phyloP scores from a whole-genome alignment of 1,140 invertebrate genomes.

The Drosophila busckii region DNA sequence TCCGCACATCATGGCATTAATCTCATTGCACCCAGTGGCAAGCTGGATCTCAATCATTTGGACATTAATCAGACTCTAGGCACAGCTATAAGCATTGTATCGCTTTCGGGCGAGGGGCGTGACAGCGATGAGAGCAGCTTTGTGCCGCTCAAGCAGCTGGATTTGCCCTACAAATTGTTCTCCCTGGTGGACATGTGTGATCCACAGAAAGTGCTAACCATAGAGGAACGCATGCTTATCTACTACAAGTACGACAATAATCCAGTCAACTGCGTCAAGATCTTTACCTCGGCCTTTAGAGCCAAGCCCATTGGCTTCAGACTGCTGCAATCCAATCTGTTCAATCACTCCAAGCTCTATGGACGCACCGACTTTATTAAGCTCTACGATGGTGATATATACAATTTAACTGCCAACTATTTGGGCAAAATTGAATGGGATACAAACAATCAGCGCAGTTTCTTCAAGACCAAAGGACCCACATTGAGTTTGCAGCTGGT shows the following conservation, averaged over 20 bases:
- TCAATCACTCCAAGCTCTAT: conserved; percentile 91
- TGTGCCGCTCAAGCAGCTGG: conserved; percentile 88
- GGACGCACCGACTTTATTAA: conserved; percentile 91
- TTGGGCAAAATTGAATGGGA: conserved; percentile 87
- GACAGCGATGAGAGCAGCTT: conserved; percentile 93
- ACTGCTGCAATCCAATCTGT: conserved; percentile 95
- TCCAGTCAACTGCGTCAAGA: conserved; percentile 98
- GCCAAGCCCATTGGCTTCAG: conserved; percentile 93
- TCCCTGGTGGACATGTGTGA: conserved; percentile 98
- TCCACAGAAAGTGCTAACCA: conserved; percentile 92
- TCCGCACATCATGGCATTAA: conserved; percentile 96
- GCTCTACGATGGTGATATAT: conserved; percentile 95
- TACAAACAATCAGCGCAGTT: conserved; percentile 85
- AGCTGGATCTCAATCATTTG: conserved; percentile 85
- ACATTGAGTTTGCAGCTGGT: conserved; percentile 95
- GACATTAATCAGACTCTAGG: conserved; percentile 92
- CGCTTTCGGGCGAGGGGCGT: conserved; percentile 94
- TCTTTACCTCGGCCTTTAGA: conserved; percentile 91
- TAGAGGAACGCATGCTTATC: conserved; percentile 94
- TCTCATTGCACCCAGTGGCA: conserved; percentile 91
- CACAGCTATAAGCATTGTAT: conserved; percentile 92
- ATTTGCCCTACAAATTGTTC: conserved; percentile 96
- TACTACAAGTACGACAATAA: conserved; percentile 99
- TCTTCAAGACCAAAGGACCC: conserved; percentile 87
- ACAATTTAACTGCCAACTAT: conserved; percentile 88